Evolutionary conservation across 2,888 invertebrate species (phyloP).

Genomic region (Liopterus haemorrhoidalis): DNA sequence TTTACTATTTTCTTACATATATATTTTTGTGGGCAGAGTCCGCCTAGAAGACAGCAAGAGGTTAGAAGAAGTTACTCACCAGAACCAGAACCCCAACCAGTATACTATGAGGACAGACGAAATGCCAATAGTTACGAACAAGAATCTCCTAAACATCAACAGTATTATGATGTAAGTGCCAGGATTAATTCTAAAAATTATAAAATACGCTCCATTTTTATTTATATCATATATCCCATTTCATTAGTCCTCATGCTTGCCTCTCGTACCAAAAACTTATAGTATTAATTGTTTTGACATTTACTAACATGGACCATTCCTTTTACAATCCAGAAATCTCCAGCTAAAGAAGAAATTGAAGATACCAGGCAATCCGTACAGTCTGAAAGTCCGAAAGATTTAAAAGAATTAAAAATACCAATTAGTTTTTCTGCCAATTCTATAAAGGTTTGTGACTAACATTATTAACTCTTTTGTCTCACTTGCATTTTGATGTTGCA

Average conservation of each 20-base stretch:
- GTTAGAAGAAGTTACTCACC: conserved; percentile 40
- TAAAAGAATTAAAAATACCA: conserved; percentile 53
- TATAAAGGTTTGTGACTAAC: conserved; percentile 55
- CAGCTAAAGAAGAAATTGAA: conserved; percentile 45
- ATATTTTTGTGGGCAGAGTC: conserved; percentile 36
- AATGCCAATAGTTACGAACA: conserved; percentile 41
- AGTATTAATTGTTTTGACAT: background rate
- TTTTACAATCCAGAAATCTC: conserved; percentile 42
- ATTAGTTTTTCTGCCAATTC: conserved; percentile 67
- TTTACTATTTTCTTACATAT: background rate
- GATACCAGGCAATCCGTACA: conserved; percentile 47
- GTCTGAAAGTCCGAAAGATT: conserved; percentile 47
- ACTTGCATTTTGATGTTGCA: conserved; percentile 18
- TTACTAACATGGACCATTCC: conserved; percentile 1
- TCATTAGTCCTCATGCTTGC: too few species aligned
- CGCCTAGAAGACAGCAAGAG: conserved; percentile 37
- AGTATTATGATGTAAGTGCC: conserved; percentile 42
- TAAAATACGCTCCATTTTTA: background rate
- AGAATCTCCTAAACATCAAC: conserved; percentile 40
- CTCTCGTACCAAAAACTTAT: background rate
- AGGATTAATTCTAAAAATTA: background rate
- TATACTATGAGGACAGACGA: conserved; percentile 36
- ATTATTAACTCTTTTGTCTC: conserved; percentile 4
- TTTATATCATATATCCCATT: background rate
- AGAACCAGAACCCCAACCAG: conserved; percentile 29